These are phyloP conservation scores for human DNA, from an alignment of 2,113 vertebrate genomes.

Conservation along the genomic window GRCh38 chr16:77092001-77092500, in stretches of 20 bases:
- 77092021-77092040: background rate
- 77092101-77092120: background rate
- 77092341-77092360: background rate
- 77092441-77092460: background rate
- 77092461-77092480: too few species aligned
- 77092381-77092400: background rate
- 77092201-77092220: background rate
- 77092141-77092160: background rate
- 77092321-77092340: constrained; percentile 1
- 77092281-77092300: background rate
- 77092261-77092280: background rate
- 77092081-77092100: background rate
- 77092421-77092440: background rate
- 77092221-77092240: background rate
- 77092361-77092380: background rate
- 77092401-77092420: background rate
- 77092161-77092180: background rate
- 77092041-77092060: background rate
- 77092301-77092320: background rate
- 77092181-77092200: background rate
- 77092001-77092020: background rate
- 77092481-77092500: background rate
- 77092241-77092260: background rate
- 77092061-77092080: background rate
- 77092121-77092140: background rate